A percentile compares a stretch with the other conserved stretches of the same genome.
Conservation (phyloP, 2,797 vertebrate species). For the Anguilla marmorata region DNA sequence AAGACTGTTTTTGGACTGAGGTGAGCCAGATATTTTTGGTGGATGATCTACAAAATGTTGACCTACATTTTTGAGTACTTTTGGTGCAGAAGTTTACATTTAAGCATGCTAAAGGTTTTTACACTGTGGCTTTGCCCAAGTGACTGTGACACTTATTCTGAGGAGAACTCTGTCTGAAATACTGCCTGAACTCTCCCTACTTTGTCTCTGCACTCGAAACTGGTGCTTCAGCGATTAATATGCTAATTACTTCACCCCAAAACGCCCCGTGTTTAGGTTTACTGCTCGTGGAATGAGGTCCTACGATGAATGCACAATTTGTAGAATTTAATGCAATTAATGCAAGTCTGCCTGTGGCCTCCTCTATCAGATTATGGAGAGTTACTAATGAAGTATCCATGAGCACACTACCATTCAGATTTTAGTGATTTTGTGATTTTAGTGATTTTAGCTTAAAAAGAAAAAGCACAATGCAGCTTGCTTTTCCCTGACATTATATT, state of each 20-base stretch:
- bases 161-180: conserved; percentile 35
- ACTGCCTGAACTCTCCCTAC: conserved; percentile 26
- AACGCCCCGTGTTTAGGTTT: conserved; percentile 39
- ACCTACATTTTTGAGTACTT: conserved; percentile 58
- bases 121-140: neutral
- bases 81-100: conserved; percentile 43
- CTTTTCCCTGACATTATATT: neutral
- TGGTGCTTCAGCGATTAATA: conserved; percentile 48
- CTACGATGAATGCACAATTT: conserved; percentile 54
- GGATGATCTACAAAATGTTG: conserved; percentile 56
- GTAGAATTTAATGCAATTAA: conserved; percentile 37
- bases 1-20: conserved; percentile 13
- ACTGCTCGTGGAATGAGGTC: conserved; percentile 33
- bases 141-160: conserved; percentile 35
- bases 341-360: conserved; percentile 32
- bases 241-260: conserved; percentile 47
- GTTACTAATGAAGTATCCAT: conserved; percentile 22
- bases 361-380: conserved; percentile 34
- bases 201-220: conserved; percentile 42
- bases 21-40: conserved; percentile 53
- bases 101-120: neutral
- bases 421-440: neutral
- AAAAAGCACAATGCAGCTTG: neutral
- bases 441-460: neutral
- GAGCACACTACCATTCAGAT: conserved; percentile 7